A percentile compares a stretch with the other conserved stretches of the same genome.
Conservation (phyloP, 2,888 invertebrate species). For the Acronicta psi region DNA sequence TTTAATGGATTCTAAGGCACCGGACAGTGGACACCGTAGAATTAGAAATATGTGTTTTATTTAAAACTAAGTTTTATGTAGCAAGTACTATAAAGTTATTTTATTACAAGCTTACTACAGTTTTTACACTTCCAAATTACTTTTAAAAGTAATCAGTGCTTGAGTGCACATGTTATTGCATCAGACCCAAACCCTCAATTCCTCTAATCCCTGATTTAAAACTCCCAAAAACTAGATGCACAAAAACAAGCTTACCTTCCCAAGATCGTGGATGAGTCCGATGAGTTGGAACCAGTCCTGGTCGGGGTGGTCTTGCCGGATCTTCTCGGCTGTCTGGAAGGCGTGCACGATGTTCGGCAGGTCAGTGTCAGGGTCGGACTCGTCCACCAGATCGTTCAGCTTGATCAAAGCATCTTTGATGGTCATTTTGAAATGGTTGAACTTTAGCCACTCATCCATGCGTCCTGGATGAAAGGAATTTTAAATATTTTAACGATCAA, state of each 20-base stretch:
- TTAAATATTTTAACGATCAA: not conserved
- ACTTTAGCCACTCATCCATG: constrained; percentile 94
- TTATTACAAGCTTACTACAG: no score
- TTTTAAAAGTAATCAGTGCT: no score
- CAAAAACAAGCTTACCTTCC: constrained; percentile 91
- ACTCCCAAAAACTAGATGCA: not conserved
- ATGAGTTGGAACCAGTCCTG: constrained; percentile 98
- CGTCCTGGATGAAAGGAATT: constrained; percentile 82
- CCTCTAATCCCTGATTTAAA: no score
- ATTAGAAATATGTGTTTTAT: no score
- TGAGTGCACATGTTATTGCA: no score
- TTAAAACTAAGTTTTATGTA: no score
- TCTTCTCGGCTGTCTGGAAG: constrained; percentile 98
- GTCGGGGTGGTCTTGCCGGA: constrained; percentile 94
- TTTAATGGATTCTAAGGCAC: no score
- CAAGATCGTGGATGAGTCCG: constrained; percentile 98
- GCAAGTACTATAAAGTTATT: no score
- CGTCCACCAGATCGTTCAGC: constrained; percentile 96
- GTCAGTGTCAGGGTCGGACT: constrained; percentile 98
- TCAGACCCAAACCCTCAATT: no score
- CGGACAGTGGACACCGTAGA: no score
- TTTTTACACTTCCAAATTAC: no score
- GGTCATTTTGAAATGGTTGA: constrained; percentile 94
- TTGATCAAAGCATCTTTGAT: constrained; percentile 95
- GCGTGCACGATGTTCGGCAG: constrained; percentile 98